Conservation (phyloP, 1,140 invertebrate genomes). For the Helicorthomorpha holstii region DNA sequence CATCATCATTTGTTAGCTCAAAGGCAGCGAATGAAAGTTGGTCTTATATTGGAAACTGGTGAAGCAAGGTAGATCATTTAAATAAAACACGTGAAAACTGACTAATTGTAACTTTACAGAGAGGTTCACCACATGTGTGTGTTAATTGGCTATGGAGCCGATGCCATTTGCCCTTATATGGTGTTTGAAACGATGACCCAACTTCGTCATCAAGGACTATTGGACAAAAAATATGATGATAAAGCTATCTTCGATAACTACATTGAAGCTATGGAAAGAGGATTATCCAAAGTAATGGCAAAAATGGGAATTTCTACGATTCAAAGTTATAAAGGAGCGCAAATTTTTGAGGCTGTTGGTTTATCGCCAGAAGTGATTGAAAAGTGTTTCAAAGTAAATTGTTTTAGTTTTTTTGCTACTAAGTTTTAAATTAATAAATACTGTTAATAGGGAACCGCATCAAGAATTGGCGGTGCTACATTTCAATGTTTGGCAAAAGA, state of each 20-base stretch:
- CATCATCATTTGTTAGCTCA: conserved; percentile 93
- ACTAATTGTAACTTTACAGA: conserved; percentile 18
- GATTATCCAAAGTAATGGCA: conserved; percentile 86
- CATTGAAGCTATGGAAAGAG: conserved; percentile 51
- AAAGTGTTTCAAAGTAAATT: conserved; percentile 66
- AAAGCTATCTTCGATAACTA: conserved; percentile 69
- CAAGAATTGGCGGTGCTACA: conserved; percentile 81
- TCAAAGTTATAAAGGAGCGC: conserved; percentile 98
- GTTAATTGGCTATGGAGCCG: conserved; percentile 88
- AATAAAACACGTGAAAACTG: too few relatives aligned
- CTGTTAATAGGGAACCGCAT: conserved; percentile 65
- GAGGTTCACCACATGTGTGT: conserved; percentile 97
- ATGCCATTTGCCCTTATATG: conserved; percentile 92
- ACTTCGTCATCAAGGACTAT: conserved; percentile 59
- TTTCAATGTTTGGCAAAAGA: conserved; percentile 81
- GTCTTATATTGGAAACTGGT: conserved; percentile 78
- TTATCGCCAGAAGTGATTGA: conserved; percentile 80
- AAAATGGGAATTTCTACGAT: conserved; percentile 99
- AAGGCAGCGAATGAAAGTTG: conserved; percentile 89
- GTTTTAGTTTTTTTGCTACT: background rate
- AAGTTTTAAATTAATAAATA: background rate
- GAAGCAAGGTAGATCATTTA: conserved; percentile 48
- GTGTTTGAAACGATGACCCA: conserved; percentile 80
- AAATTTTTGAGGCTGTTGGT: conserved; percentile 98
- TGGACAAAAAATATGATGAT: conserved; percentile 57